Percentiles rank a stretch among this genome's conserved stretches.
Evolutionary conservation across 2,888 invertebrate species (phyloP).

Genomic region (Panopea generosa): DNA sequence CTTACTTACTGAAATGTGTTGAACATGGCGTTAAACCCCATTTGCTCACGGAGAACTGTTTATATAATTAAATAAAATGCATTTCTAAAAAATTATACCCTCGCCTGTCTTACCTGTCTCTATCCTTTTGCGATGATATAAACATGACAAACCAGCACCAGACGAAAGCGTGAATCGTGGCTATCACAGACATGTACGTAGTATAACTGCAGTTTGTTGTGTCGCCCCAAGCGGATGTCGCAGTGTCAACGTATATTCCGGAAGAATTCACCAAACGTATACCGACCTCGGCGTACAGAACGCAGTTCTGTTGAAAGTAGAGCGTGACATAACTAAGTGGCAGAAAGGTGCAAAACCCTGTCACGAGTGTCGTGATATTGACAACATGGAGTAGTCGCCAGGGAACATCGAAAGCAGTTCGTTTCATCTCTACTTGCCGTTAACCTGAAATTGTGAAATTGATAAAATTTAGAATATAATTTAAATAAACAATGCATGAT

Average conservation of each 20-base stretch:
- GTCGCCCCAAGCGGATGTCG: conserved; percentile 41
- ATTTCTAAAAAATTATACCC: too few relatives aligned
- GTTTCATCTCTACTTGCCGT: too few relatives aligned
- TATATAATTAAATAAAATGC: too few relatives aligned
- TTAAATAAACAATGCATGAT: too few relatives aligned
- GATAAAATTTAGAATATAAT: too few relatives aligned
- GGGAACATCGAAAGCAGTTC: too few relatives aligned
- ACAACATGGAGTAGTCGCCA: neutral
- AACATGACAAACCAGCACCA: conserved; percentile 64
- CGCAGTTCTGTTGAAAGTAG: conserved; percentile 49
- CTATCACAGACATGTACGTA: conserved; percentile 48
- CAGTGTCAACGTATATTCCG: conserved; percentile 38
- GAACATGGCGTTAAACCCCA: too few relatives aligned
- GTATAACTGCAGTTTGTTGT: conserved; percentile 34
- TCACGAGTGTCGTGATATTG: conserved; percentile 35
- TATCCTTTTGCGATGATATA: conserved; percentile 31
- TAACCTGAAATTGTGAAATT: too few relatives aligned
- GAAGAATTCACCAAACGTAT: conserved; percentile 22
- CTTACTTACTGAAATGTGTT: too few relatives aligned
- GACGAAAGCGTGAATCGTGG: conserved; percentile 59
- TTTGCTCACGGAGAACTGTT: too few relatives aligned
- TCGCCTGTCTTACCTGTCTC: conserved; percentile 53
- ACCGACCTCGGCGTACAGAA: conserved; percentile 47
- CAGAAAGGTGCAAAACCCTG: conserved; percentile 48
- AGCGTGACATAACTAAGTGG: conserved; percentile 45